phyloP scores from a whole-genome alignment of 2,113 vertebrate species.

The Thunnus thynnus region DNA sequence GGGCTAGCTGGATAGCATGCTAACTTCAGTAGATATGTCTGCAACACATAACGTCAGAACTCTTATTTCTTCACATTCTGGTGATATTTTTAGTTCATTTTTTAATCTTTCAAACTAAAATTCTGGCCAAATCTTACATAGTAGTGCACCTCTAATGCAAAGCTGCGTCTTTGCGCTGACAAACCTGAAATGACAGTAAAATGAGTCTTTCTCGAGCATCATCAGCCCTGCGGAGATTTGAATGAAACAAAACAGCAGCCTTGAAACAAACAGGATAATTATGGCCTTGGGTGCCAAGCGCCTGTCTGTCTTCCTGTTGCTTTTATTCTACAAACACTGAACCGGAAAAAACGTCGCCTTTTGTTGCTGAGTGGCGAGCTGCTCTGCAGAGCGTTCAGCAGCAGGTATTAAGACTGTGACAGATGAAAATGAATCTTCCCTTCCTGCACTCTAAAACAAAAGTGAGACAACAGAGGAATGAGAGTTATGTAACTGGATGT shows the following conservation, averaged over 20 bases:
- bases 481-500: conserved; percentile 36
- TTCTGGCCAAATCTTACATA: too few relatives aligned
- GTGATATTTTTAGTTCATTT: too few relatives aligned
- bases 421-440: conserved; percentile 47
- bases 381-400: conserved; percentile 40
- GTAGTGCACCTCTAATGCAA: conserved; percentile 40
- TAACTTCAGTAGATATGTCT: too few relatives aligned
- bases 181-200: conserved; percentile 79
- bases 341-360: conserved; percentile 58
- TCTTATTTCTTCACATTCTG: too few relatives aligned
- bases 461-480: conserved; percentile 32
- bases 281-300: conserved; percentile 71
- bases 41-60: too few relatives aligned
- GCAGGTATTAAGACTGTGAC: conserved; percentile 56
- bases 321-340: conserved; percentile 67
- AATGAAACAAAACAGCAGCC: conserved; percentile 78
- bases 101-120: too few relatives aligned
- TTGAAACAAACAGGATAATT: conserved; percentile 83
- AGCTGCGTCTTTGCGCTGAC: conserved; percentile 63
- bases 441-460: conserved; percentile 5
- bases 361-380: conserved; percentile 47
- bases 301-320: conserved; percentile 62
- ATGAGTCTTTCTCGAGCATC: conserved; percentile 67
- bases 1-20: not conserved
- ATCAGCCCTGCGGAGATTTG: conserved; percentile 75